Base-by-base conservation (phyloP, 2,113 vertebrate genomes). In the Spilogale gracilis region DNA sequence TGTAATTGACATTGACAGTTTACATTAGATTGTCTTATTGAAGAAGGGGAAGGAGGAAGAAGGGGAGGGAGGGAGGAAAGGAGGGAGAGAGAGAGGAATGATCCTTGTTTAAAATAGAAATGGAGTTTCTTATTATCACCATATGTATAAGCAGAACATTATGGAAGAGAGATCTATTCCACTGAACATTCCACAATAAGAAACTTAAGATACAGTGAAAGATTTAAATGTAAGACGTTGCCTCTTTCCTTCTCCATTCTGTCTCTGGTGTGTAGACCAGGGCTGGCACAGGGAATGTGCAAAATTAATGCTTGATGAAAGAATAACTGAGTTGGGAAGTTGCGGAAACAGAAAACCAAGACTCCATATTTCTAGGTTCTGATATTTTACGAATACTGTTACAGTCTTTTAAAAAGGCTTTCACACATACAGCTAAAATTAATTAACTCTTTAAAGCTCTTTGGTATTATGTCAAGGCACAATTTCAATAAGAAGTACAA, bases 81-180 rank as follows among this genome's bases (percentile, higher is more conserved):
- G 45, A 78, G 3, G 45, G 38, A 9, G 3, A 6, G 50, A n/a
- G 13, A 7, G 54, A 54, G 56, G 43, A 52, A 65, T 14, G 61
- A 63, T 73, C 23, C 14, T 96, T 69, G 17, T 69, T 91, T 94
- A 83, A 92, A 71, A 54, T 58, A 14, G 16, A 85, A 67, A 84
- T 16, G 38, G 54, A 93, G 9, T 81, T 91, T 90, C 56, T 48
- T 94, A 9, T 60, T 88, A n/a, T 27, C 9, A 23, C 45, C 48
- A 81, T 45, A 5, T 84, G 16, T 18, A n/a, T 25, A 56, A 91
- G 20, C 9, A 50, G 21, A 84, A 16, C 5, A 0, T 61, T 56
- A 61, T 61, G 27, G 27, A 73, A n/a, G 50, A 27, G 25, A 87
- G 18, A 30, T 14, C 3, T n/a, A 63, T 71, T 71, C n/a, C 23